These are phyloP conservation scores for Dioctria linearis DNA, from an alignment of 2,888 invertebrate genomes.

Conservation along the genomic window DNA sequence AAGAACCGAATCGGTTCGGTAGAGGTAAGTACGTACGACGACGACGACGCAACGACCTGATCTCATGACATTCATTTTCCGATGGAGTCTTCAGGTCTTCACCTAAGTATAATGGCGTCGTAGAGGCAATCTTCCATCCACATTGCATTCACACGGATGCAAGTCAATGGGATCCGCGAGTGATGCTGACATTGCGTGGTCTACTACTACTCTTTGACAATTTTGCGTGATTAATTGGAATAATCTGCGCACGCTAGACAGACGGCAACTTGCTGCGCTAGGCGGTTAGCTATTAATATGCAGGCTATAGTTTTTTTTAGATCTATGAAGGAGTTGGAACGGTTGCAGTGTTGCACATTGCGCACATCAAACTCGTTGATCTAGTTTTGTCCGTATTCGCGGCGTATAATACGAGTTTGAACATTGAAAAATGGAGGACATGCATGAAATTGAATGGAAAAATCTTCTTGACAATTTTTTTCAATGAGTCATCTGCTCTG, in stretches of 20 bases:
- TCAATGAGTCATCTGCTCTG: constrained; percentile 29
- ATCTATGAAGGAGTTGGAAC: not conserved
- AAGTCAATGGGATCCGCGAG: constrained; percentile 37
- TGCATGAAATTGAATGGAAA: constrained; percentile 49
- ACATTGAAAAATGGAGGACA: constrained; percentile 45
- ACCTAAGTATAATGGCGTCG: not conserved
- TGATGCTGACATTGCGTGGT: constrained; percentile 53
- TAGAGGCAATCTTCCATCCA: not conserved
- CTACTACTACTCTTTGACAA: constrained; percentile 56
- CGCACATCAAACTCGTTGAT: not conserved
- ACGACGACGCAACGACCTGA: constrained; percentile 17
- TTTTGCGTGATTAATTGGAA: constrained; percentile 55
- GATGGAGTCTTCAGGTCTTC: constrained; percentile 37
- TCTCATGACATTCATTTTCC: constrained; percentile 51
- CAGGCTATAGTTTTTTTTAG: not conserved
- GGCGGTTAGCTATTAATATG: not conserved
- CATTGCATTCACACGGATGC: constrained; percentile 29
- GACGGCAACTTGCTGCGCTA: not conserved
- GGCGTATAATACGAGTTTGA: not conserved
- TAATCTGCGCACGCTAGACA: constrained; percentile 41
- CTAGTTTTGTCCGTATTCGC: constrained; percentile 21
- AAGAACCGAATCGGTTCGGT: too few species aligned
- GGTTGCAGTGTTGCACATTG: not conserved
- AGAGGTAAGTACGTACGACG: too few species aligned
- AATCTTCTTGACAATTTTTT: constrained; percentile 34